Conservation (phyloP, 1,140 invertebrate genomes). For the Batillaria attramentaria region DNA sequence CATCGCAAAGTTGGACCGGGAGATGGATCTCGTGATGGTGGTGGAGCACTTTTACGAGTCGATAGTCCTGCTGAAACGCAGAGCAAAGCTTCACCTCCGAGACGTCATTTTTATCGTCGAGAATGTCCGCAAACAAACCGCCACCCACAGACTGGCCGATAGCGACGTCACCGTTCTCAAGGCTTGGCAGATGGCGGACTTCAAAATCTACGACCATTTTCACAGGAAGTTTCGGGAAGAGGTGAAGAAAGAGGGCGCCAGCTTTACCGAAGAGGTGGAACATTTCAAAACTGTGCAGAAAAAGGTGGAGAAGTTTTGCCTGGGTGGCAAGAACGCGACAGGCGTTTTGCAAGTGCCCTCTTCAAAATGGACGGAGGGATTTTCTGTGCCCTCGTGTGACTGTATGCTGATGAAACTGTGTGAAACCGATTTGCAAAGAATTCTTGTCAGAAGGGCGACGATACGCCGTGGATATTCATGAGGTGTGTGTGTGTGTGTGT, state of each 20-base stretch:
- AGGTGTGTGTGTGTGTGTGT: no score
- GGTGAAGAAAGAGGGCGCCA: conserved; percentile 7
- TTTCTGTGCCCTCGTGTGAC: neutral
- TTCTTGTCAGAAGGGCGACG: neutral
- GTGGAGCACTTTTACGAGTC: conserved; percentile 75
- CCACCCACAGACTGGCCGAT: neutral
- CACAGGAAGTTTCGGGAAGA: conserved; percentile 29
- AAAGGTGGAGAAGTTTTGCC: conserved; percentile 38
- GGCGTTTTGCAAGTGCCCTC: neutral
- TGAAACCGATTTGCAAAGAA: neutral
- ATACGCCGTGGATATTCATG: no score
- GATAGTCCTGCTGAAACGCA: conserved; percentile 71
- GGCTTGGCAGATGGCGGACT: conserved; percentile 35
- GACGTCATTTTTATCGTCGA: conserved; percentile 43
- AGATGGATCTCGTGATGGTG: conserved; percentile 75
- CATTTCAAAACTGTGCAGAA: conserved; percentile 33
- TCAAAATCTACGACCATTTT: conserved; percentile 41
- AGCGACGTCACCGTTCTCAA: conserved; percentile 18
- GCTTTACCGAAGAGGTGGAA: conserved; percentile 38
- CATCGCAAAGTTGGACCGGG: conserved; percentile 34
- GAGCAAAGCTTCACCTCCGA: conserved; percentile 71
- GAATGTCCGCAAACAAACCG: conserved; percentile 12
- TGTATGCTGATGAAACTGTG: conserved; percentile 4
- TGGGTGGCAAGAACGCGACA: neutral
- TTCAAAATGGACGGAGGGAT: conserved; percentile 10